These are phyloP conservation scores for Anneissia japonica DNA, from an alignment of 35 echinoderm and acorn worm genomes.

Conservation along the genomic window DNA sequence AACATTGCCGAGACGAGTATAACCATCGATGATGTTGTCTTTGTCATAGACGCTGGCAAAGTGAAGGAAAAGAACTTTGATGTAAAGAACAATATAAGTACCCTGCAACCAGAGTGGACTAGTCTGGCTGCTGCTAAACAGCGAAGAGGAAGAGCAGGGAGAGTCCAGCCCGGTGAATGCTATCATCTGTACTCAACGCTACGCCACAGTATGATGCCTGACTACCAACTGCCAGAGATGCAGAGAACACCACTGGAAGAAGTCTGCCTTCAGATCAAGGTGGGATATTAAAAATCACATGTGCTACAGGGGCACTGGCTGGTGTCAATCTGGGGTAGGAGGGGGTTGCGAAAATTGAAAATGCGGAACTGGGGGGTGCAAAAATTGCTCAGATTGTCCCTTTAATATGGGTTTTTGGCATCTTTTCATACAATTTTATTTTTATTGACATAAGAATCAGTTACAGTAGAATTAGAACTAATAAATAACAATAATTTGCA, in stretches of 20 bases:
- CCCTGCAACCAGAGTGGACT: constrained; percentile 87
- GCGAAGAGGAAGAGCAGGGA: constrained; percentile 78
- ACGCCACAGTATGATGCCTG: constrained; percentile 47
- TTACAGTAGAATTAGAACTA: too few species aligned
- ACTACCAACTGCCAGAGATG: constrained; percentile 94
- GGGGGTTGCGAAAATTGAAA: too few species aligned
- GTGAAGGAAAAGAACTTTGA: constrained; percentile 88
- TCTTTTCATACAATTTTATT: too few species aligned
- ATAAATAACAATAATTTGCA: too few species aligned
- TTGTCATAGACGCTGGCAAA: constrained; percentile 69
- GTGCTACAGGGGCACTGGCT: not conserved
- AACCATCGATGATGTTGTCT: constrained; percentile 95
- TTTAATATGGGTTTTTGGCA: too few species aligned
- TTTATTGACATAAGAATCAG: too few species aligned
- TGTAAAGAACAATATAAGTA: constrained; percentile 69
- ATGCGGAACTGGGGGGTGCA: too few species aligned
- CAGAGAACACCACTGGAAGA: constrained; percentile 83
- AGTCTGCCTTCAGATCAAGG: constrained; percentile 82
- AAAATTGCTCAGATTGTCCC: too few species aligned
- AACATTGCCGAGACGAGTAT: constrained; percentile 99
- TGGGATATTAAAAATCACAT: not conserved
- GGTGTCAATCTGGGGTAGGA: too few species aligned
- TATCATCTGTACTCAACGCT: constrained; percentile 86
- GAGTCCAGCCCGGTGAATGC: constrained; percentile 92
- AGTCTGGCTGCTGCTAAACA: constrained; percentile 76